Base-by-base conservation (phyloP, 2,113 vertebrate genomes). In the Diglossa brunneiventris region DNA sequence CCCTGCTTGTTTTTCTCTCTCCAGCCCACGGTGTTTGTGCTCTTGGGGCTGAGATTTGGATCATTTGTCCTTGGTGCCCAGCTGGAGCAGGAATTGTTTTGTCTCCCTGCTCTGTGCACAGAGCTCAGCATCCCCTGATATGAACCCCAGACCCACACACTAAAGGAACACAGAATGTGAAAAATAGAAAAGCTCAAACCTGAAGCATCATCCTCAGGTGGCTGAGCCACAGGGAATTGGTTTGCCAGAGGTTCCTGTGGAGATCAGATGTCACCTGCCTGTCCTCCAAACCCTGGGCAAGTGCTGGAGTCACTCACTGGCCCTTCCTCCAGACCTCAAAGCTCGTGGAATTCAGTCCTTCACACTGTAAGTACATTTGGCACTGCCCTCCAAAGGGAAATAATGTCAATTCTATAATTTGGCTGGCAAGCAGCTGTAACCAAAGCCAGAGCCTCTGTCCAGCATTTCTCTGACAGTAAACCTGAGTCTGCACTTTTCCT, bases 161-260 rank as follows among this genome's bases (percentile, higher is more conserved):
- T 33, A 21, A 56, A 56, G 53, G 19, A n/a, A 31, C 55, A n/a
- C 31, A 56, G 55, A 56, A 14, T 10, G 5, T n/a, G 55, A 56
- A n/a, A n/a, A n/a, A 56, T n/a, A n/a, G 1, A n/a, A n/a, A 56
- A 56, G 6, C 5, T 2, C 0, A 56, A n/a, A n/a, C 55, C 33
- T n/a, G 55, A 58, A 33, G 20, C 20, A 10, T 23, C 21, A 58
- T n/a, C 33, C 33, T 58, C 33, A n/a, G 42, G 7, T 26, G 35
- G 31, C 17, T 6, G 62, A 64, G 27, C 15, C 39, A 6, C 2
- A 0, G 90, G 63, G 70, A 41, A 8, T 5, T 8, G 42, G 4
- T 61, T 56, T 83, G 52, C 37, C 49, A 30, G 52, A 41, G 46
- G 15, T 47, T 26, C 27, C 42, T 6, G 0, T 11, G 42, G 61